phyloP scores from a whole-genome alignment of 2,113 vertebrate species.

The Glaucomys volans region DNA sequence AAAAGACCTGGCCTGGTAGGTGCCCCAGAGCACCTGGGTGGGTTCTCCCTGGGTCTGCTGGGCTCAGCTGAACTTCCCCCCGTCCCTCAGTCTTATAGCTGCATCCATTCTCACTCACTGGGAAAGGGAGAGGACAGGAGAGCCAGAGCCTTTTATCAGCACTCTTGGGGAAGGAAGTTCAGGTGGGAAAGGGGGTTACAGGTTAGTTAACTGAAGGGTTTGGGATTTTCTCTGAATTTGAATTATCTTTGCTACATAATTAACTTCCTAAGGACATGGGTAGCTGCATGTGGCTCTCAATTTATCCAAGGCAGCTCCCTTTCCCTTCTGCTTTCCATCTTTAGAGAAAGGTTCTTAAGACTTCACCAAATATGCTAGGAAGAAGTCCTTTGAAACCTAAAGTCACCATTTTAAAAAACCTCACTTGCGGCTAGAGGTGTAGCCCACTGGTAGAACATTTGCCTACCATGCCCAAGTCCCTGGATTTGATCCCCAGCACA shows the following conservation, averaged over 20 bases:
- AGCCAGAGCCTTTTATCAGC: neutral
- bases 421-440: neutral
- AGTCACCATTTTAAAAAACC: neutral
- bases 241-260: conserved; percentile 7
- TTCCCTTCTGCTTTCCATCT: neutral
- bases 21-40: neutral
- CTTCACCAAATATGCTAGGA: neutral
- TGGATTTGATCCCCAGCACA: neutral
- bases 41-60: neutral
- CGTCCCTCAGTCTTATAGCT: neutral
- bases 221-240: conserved; percentile 31
- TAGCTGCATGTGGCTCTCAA: neutral
- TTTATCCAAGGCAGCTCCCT: neutral
- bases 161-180: neutral
- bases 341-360: neutral
- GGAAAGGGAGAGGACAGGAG: neutral
- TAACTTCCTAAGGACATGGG: neutral
- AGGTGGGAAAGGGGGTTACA: neutral
- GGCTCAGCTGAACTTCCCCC: neutral
- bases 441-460: neutral
- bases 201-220: neutral
- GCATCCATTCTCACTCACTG: neutral
- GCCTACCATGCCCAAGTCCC: neutral
- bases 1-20: neutral
- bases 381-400: neutral